Percentiles rank a stretch among this genome's conserved stretches.
phyloP scores from a whole-genome alignment of 1,140 invertebrate genomes.

The Drosophila repleta region DNA sequence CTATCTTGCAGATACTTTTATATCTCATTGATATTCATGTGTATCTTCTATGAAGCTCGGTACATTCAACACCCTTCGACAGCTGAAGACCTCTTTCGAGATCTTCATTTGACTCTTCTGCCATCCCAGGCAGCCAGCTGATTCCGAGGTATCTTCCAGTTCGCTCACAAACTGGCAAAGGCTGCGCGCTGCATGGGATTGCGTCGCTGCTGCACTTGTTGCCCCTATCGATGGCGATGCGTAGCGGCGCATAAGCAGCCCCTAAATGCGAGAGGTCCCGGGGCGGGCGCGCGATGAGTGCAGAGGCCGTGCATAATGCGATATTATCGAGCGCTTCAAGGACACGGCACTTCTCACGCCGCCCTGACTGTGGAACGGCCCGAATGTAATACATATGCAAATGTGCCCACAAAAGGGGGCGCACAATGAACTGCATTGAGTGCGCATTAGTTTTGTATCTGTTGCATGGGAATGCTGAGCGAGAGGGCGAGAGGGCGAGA shows the following conservation, averaged over 20 bases:
- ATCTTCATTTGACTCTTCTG: neutral
- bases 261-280: constrained; percentile 4
- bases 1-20: neutral
- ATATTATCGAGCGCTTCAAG: constrained; percentile 53
- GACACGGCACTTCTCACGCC: constrained; percentile 49
- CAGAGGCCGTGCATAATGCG: constrained; percentile 45
- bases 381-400: constrained; percentile 48
- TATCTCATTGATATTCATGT: neutral
- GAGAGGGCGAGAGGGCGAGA: neutral
- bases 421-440: constrained; percentile 32
- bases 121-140: no score
- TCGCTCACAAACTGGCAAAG: neutral
- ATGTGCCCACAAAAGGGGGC: constrained; percentile 24
- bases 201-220: constrained; percentile 56
- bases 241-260: constrained; percentile 51
- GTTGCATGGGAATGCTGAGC: no score
- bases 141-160: constrained; percentile 24
- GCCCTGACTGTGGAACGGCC: neutral
- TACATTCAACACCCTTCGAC: neutral
- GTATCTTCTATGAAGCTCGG: neutral
- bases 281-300: constrained; percentile 3
- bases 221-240: constrained; percentile 53
- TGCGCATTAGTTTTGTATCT: constrained; percentile 40
- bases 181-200: constrained; percentile 1
- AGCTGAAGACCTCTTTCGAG: no score